Evolutionary conservation across 30 jellyfish, hydroid and myxozoan species (phyloP).

Genomic region (Morbakka virulenta): DNA sequence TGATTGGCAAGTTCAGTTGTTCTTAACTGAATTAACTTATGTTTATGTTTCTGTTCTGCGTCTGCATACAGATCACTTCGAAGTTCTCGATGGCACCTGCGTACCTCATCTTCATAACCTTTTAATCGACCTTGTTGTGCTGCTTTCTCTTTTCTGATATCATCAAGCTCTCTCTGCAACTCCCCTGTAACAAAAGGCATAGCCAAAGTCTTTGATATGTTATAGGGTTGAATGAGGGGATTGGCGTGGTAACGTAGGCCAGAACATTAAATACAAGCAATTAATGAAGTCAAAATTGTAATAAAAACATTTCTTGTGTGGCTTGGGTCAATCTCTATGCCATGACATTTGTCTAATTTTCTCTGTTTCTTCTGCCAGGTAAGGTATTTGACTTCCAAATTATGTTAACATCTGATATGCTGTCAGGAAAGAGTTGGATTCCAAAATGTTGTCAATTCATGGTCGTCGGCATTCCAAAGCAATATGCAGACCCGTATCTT

Average conservation of each 20-base stretch:
- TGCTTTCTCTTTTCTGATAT: slow-evolving; percentile 53
- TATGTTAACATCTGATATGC: no score
- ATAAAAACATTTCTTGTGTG: no score
- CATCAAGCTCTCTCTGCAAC: slow-evolving; percentile 62
- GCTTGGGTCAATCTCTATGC: no score
- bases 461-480: no score
- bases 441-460: no score
- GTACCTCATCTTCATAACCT: slow-evolving; percentile 70
- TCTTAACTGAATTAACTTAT: slow-evolving; percentile 72
- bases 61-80: slow-evolving; percentile 77
- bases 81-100: slow-evolving; percentile 64
- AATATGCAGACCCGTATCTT: no score
- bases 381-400: no score
- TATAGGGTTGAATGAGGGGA: neutral
- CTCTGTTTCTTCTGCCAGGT: no score
- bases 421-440: no score
- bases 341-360: no score
- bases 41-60: slow-evolving; percentile 75
- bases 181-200: neutral
- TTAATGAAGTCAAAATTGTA: no score
- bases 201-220: neutral
- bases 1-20: slow-evolving; percentile 90
- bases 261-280: no score
- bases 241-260: neutral
- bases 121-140: slow-evolving; percentile 58